phyloP scores from a whole-genome alignment of 1,140 invertebrate species.

The Drosophila athabasca region DNA sequence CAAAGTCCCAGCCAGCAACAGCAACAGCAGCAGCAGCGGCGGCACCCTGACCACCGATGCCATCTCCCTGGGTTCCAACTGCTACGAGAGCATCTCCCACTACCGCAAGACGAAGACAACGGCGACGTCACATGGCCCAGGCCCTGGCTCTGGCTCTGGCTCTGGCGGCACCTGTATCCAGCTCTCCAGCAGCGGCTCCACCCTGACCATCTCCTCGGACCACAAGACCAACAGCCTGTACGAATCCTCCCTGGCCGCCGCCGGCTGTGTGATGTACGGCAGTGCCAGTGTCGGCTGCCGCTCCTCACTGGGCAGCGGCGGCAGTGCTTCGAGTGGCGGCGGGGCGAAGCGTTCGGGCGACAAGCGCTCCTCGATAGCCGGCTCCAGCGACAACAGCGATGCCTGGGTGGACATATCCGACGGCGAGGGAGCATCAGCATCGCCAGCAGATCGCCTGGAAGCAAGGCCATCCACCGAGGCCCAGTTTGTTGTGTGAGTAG shows the following conservation, averaged over 20 bases:
- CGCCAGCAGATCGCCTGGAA: conserved; percentile 5
- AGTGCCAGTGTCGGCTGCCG: conserved; percentile 72
- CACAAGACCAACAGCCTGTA: conserved; percentile 88
- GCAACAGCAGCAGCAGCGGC: conserved; percentile 17
- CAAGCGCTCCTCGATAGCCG: conserved; percentile 78
- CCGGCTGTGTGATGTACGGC: conserved; percentile 84
- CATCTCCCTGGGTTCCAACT: conserved; percentile 85
- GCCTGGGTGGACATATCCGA: conserved; percentile 88
- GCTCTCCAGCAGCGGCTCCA: conserved; percentile 84
- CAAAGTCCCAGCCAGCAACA: conserved; percentile 22
- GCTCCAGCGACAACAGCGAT: conserved; percentile 86
- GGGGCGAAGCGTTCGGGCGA: conserved; percentile 35
- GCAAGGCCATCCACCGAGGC: conserved; percentile 37
- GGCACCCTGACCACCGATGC: conserved; percentile 40
- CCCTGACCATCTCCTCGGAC: conserved; percentile 86
- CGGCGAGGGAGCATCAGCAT: conserved; percentile 40
- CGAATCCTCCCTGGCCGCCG: conserved; percentile 79
- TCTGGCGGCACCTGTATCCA: conserved; percentile 77
- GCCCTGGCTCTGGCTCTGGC: conserved; percentile 24
- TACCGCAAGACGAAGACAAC: conserved; percentile 75
- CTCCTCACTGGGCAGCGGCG: conserved; percentile 58
- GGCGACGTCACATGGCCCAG: conserved; percentile 34
- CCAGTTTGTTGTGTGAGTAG: conserved; percentile 84
- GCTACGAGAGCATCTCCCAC: conserved; percentile 86
- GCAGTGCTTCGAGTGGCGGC: conserved; percentile 29